Base-by-base conservation (phyloP, 1,140 invertebrate genomes). In the Triops longicaudatus region DNA sequence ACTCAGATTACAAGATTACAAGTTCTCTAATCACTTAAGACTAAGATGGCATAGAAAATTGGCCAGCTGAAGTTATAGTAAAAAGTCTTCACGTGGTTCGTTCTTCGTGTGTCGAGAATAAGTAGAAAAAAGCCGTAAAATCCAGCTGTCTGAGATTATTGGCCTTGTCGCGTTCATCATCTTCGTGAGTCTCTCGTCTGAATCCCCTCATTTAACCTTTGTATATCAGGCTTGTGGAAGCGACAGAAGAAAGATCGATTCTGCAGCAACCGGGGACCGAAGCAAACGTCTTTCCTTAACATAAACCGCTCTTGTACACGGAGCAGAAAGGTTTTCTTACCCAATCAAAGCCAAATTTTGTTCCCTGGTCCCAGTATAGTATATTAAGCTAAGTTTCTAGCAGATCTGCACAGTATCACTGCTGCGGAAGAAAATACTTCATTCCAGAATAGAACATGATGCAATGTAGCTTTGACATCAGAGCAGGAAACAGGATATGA, bases 171-270 rank as follows among this genome's bases (percentile, higher is more conserved):
- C 50, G 17, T 63, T 63, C 50, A 14, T 63, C 50, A 63, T 63
- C n/a, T 63, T 3, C 6, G 50, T 37, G 50, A 22, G 50, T 63
- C 50, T 63, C 22, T 10, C 22, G 22, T 63, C 50, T 63, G 17
- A n/a, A 22, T 17, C n/a, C 50, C 17, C 7, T 63, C n/a, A 63
- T 63, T 63, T 63, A 63, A 11, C 50, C n/a, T 63, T 63, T 63
- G 50, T 63, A 63, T 63, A 17, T n/a, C 50, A 37, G 31, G 31
- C 31, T 37, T 22, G 6, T 17, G 22, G 50, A 63, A 63, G n/a
- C 22, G 50, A 63, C 50, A 63, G 50, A 63, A 63, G 50, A n/a
- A 63, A 63, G 50, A 63, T 63, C 50, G 50, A 63, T 63, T 63
- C 50, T 22, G 50, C n/a, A 22, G 22, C n/a, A 22, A 22, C 14